Conservation (phyloP, 2,113 vertebrate genomes). For the Nibea coibor region DNA sequence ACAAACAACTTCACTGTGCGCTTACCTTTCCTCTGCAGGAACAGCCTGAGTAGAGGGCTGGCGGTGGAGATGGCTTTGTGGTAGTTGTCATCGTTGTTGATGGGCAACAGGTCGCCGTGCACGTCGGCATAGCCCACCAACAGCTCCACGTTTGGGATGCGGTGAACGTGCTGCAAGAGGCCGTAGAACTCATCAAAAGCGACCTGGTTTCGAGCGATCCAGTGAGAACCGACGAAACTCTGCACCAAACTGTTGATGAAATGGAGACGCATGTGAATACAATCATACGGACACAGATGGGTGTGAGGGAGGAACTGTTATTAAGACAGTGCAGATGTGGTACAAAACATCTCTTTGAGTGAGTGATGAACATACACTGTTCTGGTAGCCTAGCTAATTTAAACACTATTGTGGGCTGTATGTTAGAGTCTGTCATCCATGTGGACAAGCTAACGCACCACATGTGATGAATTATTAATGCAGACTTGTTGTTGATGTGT, state of each 20-base stretch:
- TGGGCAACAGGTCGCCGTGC: slow-evolving; percentile 96
- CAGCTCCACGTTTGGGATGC: slow-evolving; percentile 95
- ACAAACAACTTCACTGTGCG: slow-evolving; percentile 1
- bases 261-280: slow-evolving; percentile 19
- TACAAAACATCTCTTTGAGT: neutral
- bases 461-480: slow-evolving; percentile 53
- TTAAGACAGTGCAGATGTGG: neutral
- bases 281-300: neutral
- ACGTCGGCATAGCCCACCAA: slow-evolving; percentile 95
- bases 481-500: neutral
- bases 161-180: slow-evolving; percentile 95
- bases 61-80: slow-evolving; percentile 97
- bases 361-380: neutral
- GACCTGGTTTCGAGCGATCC: slow-evolving; percentile 95
- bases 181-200: slow-evolving; percentile 99
- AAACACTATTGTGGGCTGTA: neutral
- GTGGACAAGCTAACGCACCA: slow-evolving; percentile 25
- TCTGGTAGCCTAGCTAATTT: neutral
- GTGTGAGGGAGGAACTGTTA: neutral
- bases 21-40: slow-evolving; percentile 98
- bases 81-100: slow-evolving; percentile 99
- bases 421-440: slow-evolving; percentile 10
- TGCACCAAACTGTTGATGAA: slow-evolving; percentile 91
- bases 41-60: slow-evolving; percentile 93
- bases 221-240: slow-evolving; percentile 98